Conservation (phyloP, 2,888 invertebrate species). For the Aleiodes testaceus region DNA sequence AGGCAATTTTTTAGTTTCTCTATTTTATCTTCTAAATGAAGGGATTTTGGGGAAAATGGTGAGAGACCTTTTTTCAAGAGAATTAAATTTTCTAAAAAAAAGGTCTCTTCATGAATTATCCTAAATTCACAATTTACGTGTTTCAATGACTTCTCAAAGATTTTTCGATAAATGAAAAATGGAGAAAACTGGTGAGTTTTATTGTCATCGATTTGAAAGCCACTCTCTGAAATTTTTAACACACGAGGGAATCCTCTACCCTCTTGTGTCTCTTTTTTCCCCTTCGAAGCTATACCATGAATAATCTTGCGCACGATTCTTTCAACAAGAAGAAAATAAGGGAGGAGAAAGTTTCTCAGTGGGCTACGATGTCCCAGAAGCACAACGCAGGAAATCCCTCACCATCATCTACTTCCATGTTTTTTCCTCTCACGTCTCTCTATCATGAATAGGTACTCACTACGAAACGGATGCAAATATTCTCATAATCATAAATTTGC, state of each 20-base stretch:
- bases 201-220: conserved; percentile 14
- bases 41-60: no score
- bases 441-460: conserved; percentile 7
- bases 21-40: no score
- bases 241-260: background rate
- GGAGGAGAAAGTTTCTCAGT: conserved; percentile 23
- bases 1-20: no score
- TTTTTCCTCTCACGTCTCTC: conserved; percentile 24
- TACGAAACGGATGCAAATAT: conserved; percentile 19
- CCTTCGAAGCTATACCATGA: conserved; percentile 30
- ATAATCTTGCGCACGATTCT: conserved; percentile 44
- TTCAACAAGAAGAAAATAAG: conserved; percentile 13
- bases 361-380: conserved; percentile 24
- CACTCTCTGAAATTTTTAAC: conserved; percentile 10
- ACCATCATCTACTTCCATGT: conserved; percentile 1
- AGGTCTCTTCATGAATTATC: no score
- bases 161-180: conserved; percentile 8
- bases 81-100: no score
- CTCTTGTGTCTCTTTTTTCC: background rate
- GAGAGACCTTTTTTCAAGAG: no score
- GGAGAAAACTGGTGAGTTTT: conserved; percentile 1
- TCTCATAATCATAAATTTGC: conserved; percentile 27
- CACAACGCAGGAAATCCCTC: conserved; percentile 26
- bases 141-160: background rate
- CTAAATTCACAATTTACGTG: background rate